Conservation (phyloP, 1,140 invertebrate species). For the Drosophila rhopaloa region DNA sequence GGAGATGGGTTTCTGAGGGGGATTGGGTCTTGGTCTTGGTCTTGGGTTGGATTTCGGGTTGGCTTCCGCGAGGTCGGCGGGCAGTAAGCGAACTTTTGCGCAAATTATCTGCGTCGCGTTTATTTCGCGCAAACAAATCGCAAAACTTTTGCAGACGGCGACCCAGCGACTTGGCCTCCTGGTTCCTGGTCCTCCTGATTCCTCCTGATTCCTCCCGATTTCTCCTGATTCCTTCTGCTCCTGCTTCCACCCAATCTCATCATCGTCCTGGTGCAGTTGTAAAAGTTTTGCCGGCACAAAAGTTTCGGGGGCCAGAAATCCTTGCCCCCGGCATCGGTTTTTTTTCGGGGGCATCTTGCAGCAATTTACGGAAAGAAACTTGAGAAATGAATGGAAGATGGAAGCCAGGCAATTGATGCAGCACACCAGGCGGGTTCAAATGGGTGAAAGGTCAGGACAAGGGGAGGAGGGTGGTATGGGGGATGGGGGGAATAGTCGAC, state of each 20-base stretch:
- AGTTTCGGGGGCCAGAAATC: constrained; percentile 42
- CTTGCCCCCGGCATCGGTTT: constrained; percentile 17
- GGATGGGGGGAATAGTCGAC: no score
- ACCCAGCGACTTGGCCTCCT: constrained; percentile 41
- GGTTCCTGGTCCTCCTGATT: constrained; percentile 4
- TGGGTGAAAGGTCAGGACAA: constrained; percentile 9
- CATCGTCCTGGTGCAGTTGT: constrained; percentile 47
- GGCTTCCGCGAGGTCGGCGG: constrained; percentile 9
- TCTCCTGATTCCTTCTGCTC: not conserved
- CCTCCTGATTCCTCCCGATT: constrained; percentile 1
- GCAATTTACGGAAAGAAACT: constrained; percentile 77
- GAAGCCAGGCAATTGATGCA: constrained; percentile 64
- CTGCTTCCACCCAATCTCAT: constrained; percentile 15
- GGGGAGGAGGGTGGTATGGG: not conserved
- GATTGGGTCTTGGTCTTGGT: not conserved
- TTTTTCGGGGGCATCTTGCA: constrained; percentile 71
- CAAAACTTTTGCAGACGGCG: constrained; percentile 72
- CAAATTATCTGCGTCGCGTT: constrained; percentile 82
- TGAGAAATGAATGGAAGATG: constrained; percentile 50
- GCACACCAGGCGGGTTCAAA: not conserved
- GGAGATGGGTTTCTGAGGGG: not conserved
- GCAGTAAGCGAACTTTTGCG: constrained; percentile 61
- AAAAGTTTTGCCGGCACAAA: constrained; percentile 68
- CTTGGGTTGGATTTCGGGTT: constrained; percentile 1
- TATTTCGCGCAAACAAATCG: constrained; percentile 82